These are phyloP conservation scores for Otolemur garnettii DNA, from an alignment of 2,113 vertebrate species.

Conservation along the genomic window DNA sequence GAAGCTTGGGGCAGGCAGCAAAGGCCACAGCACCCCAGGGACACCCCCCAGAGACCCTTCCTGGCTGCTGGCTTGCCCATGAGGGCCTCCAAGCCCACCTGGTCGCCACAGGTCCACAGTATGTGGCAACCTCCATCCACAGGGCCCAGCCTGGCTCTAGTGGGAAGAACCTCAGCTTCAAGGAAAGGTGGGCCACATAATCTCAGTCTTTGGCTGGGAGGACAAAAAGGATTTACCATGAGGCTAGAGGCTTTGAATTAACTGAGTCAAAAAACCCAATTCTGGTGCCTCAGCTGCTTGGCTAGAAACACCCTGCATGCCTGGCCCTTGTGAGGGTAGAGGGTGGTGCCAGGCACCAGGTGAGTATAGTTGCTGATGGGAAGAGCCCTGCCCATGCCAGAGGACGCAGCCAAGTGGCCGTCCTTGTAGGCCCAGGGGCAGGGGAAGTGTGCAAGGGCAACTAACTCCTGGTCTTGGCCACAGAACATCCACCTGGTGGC, in stretches of 20 bases:
- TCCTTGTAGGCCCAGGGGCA: fast-evolving
- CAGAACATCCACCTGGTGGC: slow-evolving; percentile 91
- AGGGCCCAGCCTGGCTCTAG: not conserved
- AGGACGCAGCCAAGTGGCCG: fast-evolving
- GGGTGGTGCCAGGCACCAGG: not conserved
- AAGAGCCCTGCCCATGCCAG: not conserved
- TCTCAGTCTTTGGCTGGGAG: fast-evolving
- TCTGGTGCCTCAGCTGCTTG: not conserved
- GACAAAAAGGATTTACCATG: fast-evolving
- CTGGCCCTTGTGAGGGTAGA: not conserved
- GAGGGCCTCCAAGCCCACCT: fast-evolving
- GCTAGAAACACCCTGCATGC: fast-evolving
- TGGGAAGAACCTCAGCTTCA: not conserved
- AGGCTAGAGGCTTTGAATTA: not conserved
- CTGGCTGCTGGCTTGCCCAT: not conserved
- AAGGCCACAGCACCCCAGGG: not conserved
- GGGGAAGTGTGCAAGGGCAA: fast-evolving
- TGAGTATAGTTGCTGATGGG: fast-evolving
- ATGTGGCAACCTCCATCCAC: fast-evolving
- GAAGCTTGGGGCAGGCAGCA: fast-evolving
- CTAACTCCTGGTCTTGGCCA: not conserved
- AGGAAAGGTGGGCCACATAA: fast-evolving
- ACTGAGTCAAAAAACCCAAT: fast-evolving
- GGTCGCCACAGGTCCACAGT: fast-evolving
- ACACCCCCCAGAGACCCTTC: not conserved